Base-by-base conservation (phyloP, 2,113 vertebrate genomes). In the Reinhardtius hippoglossoides region DNA sequence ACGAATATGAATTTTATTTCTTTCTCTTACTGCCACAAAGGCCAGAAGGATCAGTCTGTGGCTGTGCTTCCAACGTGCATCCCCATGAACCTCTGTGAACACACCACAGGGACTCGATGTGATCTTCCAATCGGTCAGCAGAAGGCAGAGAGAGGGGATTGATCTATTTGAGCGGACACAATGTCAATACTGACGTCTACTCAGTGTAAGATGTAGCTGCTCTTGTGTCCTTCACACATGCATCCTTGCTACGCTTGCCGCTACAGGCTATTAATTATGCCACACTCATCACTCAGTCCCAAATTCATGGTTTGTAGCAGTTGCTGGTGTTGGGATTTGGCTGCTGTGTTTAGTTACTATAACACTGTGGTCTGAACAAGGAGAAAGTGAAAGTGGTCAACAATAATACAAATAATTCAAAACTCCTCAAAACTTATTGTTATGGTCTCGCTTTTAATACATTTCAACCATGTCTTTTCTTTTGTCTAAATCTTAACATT, bases 121-220 rank as follows among this genome's bases (percentile, higher is more conserved):
- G 58, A 71, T 81, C 83, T 70, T 86, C 81, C 84, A 79, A 78
- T 89, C 87, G 81, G 84, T 82, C 76, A 48, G 55, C 71, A 77
- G 13, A 14, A 78, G 70, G 60, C 63, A 24, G 70, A 66, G 70
- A 64, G 67, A 67, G 55, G 23, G 71, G 76, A 88, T 81, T 68
- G 90, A 92, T 92, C 83, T 83, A 86, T 89, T 71, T 63, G 74
- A 86, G 81, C 78, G 85, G 91, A 92, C 90, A 85, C 54, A 74
- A 82, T 61, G 86, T 91, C 88, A 83, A 90, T 91, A 90, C 76
- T 40, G 73, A 85, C 69, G 55, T 90, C 83, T 89, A 61, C 75
- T 91, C 78, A 37, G 65, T 75, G 83, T 76, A 72, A 87, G 83
- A 90, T 87, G 88, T 63, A 76, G 80, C 84, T 64, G 66, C 86